Percentiles rank a stretch among this genome's conserved stretches.
Conservation (phyloP, 2,797 vertebrate species). For the Pagetopsis macropterus region DNA sequence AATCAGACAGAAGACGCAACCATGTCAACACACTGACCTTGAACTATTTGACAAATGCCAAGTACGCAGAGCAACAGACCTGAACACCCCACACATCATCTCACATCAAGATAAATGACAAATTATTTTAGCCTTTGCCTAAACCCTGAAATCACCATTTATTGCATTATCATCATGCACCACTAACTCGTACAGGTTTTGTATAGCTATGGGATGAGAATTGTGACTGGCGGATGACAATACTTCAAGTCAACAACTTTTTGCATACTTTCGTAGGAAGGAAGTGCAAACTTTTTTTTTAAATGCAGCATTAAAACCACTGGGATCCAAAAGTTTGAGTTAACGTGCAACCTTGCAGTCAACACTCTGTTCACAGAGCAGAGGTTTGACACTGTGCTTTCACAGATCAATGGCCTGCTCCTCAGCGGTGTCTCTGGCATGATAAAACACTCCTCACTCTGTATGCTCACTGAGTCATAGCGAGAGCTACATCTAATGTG, state of each 20-base stretch:
- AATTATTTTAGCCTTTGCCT: slow-evolving; percentile 1
- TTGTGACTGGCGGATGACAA: slow-evolving; percentile 13
- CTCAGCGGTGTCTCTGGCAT: slow-evolving; percentile 58
- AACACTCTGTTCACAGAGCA: slow-evolving; percentile 39
- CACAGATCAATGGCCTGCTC: slow-evolving; percentile 66
- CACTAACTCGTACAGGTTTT: slow-evolving; percentile 17
- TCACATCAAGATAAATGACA: slow-evolving; percentile 25
- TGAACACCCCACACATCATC: slow-evolving; percentile 10
- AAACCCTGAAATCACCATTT: slow-evolving; percentile 22
- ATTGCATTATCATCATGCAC: slow-evolving; percentile 29
- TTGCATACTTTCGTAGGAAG: neutral
- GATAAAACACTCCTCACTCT: slow-evolving; percentile 59
- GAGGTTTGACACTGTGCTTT: slow-evolving; percentile 59
- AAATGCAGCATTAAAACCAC: slow-evolving; percentile 33
- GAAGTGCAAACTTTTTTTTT: slow-evolving; percentile 6
- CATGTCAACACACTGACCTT: slow-evolving; percentile 28
- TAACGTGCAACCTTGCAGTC: slow-evolving; percentile 28
- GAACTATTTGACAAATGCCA: slow-evolving; percentile 22
- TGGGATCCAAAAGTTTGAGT: slow-evolving; percentile 30
- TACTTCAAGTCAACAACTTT: neutral
- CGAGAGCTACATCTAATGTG: slow-evolving; percentile 43
- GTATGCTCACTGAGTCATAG: slow-evolving; percentile 32
- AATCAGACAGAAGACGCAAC: neutral
- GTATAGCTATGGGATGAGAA: slow-evolving; percentile 22
- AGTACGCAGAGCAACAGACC: neutral